Conservation (phyloP, 1,140 invertebrate species). For the Penaeus indicus region DNA sequence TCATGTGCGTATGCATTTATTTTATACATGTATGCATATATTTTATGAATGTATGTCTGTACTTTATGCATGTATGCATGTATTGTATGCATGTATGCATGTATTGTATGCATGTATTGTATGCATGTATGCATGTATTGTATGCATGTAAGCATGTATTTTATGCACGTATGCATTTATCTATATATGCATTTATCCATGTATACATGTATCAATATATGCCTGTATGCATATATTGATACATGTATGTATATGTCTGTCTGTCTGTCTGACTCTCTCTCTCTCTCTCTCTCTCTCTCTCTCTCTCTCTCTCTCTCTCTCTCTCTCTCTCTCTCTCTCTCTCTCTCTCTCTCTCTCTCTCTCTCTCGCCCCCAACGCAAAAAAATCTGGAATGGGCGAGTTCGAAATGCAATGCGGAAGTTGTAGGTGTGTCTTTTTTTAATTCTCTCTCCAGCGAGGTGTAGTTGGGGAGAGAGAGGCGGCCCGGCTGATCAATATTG, state of each 20-base stretch:
- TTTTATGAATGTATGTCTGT: not conserved
- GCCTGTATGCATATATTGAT: too few relatives aligned
- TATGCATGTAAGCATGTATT: slow-evolving; percentile 8
- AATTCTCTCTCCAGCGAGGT: slow-evolving; percentile 32
- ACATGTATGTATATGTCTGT: too few relatives aligned
- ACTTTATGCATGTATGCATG: slow-evolving; percentile 26
- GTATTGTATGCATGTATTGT: too few relatives aligned
- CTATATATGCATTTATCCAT: too few relatives aligned
- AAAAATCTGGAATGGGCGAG: not conserved
- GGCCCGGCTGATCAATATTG: slow-evolving; percentile 37
- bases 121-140: not conserved
- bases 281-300: too few relatives aligned
- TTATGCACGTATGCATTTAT: not conserved
- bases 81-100: slow-evolving; percentile 35
- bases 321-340: too few relatives aligned
- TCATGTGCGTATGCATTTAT: slow-evolving; percentile 1
- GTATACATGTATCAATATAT: not conserved
- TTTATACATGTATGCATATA: not conserved
- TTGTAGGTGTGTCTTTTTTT: slow-evolving; percentile 13
- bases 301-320: too few relatives aligned
- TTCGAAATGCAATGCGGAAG: not conserved
- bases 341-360: too few relatives aligned
- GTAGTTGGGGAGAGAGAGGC: not conserved
- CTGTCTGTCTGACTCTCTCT: too few relatives aligned
- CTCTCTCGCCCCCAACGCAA: too few relatives aligned